Percentiles rank a stretch among this genome's conserved stretches.
These are phyloP conservation scores for Cyrtonyx montezumae DNA, from an alignment of 2,113 vertebrate genomes.

Conservation along the genomic window DNA sequence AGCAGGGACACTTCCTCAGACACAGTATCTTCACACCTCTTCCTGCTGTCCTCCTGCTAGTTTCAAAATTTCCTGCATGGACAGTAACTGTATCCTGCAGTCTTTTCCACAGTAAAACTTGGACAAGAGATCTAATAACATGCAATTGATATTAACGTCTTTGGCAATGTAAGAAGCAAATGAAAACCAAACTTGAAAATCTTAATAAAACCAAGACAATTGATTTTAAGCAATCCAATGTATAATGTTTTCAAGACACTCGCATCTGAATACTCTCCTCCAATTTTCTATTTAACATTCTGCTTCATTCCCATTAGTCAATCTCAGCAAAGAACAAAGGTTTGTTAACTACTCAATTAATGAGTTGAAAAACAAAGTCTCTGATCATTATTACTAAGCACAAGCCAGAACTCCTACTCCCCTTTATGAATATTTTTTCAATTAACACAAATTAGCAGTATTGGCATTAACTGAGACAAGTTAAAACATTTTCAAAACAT, in stretches of 20 bases:
- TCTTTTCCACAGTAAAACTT: neutral
- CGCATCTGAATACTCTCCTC: neutral
- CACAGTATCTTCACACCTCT: neutral
- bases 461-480: neutral
- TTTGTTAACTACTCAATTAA: neutral
- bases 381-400: neutral
- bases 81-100: neutral
- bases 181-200: neutral
- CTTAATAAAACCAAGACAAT: neutral
- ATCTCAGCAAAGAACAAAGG: neutral
- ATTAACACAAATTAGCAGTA: neutral
- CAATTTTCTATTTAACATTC: neutral
- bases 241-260: neutral
- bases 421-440: neutral
- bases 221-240: neutral
- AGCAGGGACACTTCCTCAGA: neutral
- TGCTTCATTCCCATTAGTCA: neutral
- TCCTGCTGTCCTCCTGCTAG: neutral
- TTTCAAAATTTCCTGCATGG: too few species aligned
- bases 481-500: neutral
- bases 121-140: neutral
- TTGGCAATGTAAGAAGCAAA: neutral
- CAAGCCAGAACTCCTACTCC: neutral
- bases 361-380: neutral
- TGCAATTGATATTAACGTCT: neutral